Conservation (phyloP, 1,140 invertebrate species). For the Drosophila yakuba region DNA sequence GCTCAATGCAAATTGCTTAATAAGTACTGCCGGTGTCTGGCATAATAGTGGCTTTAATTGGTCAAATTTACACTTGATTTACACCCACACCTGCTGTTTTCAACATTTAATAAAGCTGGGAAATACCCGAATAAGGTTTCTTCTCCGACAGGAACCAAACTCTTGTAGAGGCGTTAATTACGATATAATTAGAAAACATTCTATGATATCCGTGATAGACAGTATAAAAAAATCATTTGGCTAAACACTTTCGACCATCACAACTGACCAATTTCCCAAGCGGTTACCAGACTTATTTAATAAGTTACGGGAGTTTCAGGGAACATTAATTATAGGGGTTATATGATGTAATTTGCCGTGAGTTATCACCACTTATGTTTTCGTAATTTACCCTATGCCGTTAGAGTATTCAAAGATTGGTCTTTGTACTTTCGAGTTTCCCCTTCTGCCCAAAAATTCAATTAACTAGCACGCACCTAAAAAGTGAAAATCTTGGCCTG, state of each 20-base stretch:
- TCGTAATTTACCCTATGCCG: slow-evolving; percentile 1
- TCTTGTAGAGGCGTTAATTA: slow-evolving; percentile 19
- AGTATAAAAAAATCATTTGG: not conserved
- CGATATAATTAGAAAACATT: too few species aligned
- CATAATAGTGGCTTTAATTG: slow-evolving; percentile 22
- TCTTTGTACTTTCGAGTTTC: slow-evolving; percentile 13
- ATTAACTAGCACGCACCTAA: slow-evolving; percentile 50
- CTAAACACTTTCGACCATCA: not conserved
- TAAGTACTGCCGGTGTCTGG: slow-evolving; percentile 1
- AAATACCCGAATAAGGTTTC: slow-evolving; percentile 12
- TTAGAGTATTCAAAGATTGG: not conserved
- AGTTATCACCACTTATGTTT: slow-evolving; percentile 6
- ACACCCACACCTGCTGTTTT: not conserved
- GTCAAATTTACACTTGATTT: slow-evolving; percentile 11
- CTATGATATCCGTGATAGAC: not conserved
- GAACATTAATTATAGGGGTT: not conserved
- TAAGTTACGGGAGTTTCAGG: not conserved
- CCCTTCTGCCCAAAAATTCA: slow-evolving; percentile 20
- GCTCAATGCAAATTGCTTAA: slow-evolving; percentile 28
- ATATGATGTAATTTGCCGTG: slow-evolving; percentile 4
- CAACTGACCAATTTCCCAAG: not conserved
- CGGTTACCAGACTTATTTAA: not conserved
- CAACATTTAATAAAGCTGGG: slow-evolving; percentile 5
- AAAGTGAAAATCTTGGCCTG: slow-evolving; percentile 66
- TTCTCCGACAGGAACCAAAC: slow-evolving; percentile 45